A percentile compares a stretch with the other conserved stretches of the same genome.
Evolutionary conservation across 2,888 invertebrate species (phyloP).

Genomic region (Cerceris ruficornis): DNA sequence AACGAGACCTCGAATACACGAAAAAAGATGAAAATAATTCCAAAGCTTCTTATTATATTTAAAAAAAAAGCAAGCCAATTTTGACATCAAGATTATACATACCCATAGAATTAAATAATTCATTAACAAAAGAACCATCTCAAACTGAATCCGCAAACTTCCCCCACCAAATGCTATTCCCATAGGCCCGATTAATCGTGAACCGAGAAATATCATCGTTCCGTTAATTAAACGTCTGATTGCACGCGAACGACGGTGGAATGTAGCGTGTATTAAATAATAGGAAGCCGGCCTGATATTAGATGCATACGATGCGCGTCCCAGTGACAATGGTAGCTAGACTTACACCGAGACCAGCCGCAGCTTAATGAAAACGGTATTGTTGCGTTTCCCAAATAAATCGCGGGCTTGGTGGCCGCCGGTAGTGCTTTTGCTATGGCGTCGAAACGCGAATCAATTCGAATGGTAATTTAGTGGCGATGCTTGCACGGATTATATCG

Average conservation of each 20-base stretch:
- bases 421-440: constrained; percentile 26
- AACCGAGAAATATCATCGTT: neutral
- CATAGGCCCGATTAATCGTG: neutral
- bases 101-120: neutral
- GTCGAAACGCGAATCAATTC: constrained; percentile 63
- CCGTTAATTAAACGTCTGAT: neutral
- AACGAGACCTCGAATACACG: no score
- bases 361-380: constrained; percentile 59
- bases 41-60: no score
- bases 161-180: neutral
- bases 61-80: neutral
- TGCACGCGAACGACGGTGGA: neutral
- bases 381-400: constrained; percentile 63
- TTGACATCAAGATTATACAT: neutral
- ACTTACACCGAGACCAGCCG: constrained; percentile 11
- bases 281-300: constrained; percentile 31
- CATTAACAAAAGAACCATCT: no score
- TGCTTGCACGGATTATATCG: constrained; percentile 50
- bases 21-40: no score
- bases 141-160: no score
- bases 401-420: constrained; percentile 27
- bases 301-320: constrained; percentile 21
- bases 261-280: constrained; percentile 27
- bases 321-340: constrained; percentile 23
- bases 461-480: constrained; percentile 66